phyloP scores from a whole-genome alignment of 2,888 invertebrate genomes.

The Augiades crinisus region DNA sequence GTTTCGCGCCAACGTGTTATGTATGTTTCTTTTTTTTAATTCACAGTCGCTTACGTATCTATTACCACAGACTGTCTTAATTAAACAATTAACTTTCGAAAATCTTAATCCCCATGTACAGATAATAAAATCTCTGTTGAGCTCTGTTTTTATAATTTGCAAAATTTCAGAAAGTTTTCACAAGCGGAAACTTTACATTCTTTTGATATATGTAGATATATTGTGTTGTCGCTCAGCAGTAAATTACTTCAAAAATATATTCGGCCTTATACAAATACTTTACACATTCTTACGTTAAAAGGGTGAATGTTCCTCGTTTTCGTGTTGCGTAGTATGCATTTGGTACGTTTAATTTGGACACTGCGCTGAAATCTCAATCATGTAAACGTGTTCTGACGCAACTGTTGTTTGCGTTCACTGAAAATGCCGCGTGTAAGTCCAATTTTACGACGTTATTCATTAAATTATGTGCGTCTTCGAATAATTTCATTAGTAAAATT shows the following conservation, averaged over 20 bases:
- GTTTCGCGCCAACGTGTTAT: too few species aligned
- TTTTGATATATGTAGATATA: too few species aligned
- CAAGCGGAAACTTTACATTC: too few species aligned
- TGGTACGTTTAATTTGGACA: constrained; percentile 1
- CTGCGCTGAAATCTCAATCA: neutral
- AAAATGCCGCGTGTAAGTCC: neutral
- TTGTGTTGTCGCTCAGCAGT: too few species aligned
- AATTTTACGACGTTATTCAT: constrained; percentile 10
- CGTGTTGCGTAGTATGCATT: neutral
- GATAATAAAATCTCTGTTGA: too few species aligned
- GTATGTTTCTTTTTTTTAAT: too few species aligned
- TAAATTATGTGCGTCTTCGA: constrained; percentile 6
- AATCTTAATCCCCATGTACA: too few species aligned
- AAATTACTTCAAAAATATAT: neutral
- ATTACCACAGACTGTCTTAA: too few species aligned
- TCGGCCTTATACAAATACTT: neutral
- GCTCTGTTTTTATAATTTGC: too few species aligned
- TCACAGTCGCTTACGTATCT: too few species aligned
- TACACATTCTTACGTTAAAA: neutral
- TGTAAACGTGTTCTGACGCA: constrained; percentile 4
- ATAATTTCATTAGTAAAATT: constrained; percentile 7
- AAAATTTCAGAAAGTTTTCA: too few species aligned
- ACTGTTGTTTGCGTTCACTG: neutral
- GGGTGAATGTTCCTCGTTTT: neutral
- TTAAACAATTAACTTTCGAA: too few species aligned